phyloP scores from a whole-genome alignment of 2,888 invertebrate genomes.

The Drosophila testacea region DNA sequence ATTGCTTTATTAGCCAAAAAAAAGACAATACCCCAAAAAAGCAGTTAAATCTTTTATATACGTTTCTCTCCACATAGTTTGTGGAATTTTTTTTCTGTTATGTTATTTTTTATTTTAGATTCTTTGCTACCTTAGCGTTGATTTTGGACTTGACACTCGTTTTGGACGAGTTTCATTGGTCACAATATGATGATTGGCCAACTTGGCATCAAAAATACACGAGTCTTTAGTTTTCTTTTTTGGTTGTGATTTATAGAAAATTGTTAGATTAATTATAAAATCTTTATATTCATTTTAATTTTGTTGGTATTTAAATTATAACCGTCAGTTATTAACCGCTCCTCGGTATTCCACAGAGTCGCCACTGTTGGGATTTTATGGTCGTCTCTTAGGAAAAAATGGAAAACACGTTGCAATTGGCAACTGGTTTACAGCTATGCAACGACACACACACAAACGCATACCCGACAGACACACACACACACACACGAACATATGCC shows the following conservation, averaged over 20 bases:
- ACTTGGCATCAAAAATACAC: conserved; percentile 47
- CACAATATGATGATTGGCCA: conserved; percentile 53
- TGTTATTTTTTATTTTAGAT: conserved; percentile 35
- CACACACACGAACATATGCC: conserved; percentile 14
- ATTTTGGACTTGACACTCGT: conserved; percentile 49
- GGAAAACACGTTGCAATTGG: conserved; percentile 77
- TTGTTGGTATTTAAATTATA: not conserved
- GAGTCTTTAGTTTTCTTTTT: not conserved
- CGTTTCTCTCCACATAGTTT: conserved; percentile 35
- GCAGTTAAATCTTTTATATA: conserved; percentile 57
- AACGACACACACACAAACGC: conserved; percentile 52
- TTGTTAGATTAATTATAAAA: not conserved
- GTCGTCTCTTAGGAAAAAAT: conserved; percentile 51
- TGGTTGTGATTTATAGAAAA: not conserved
- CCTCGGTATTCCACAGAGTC: conserved; percentile 6
- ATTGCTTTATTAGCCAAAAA: conserved; percentile 77
- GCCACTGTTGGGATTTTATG: conserved; percentile 30
- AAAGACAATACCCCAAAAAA: conserved; percentile 38
- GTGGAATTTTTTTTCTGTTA: conserved; percentile 32
- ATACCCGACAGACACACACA: conserved; percentile 5
- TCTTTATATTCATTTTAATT: not conserved
- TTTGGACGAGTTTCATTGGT: conserved; percentile 60
- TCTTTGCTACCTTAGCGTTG: conserved; percentile 32
- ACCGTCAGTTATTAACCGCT: not conserved
- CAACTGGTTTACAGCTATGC: conserved; percentile 80